phyloP scores from a whole-genome alignment of 2,113 vertebrate species.

The Echinops telfairi region DNA sequence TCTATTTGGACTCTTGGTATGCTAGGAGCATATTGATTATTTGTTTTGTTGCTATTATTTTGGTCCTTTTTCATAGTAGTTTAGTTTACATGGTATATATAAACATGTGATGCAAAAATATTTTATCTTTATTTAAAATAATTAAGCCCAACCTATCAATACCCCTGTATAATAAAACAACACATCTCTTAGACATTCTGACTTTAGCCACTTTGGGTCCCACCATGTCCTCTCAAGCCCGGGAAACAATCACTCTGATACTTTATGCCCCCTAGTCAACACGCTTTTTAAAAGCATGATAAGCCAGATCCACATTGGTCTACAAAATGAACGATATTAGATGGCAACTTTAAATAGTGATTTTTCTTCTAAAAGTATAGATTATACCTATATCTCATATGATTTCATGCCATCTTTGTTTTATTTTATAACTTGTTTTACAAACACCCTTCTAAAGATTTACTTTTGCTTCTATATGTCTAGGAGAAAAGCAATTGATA shows the following conservation, averaged over 20 bases:
- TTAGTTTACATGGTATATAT: conserved; percentile 23
- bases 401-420: not conserved
- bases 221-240: not conserved
- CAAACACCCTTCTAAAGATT: not conserved
- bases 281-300: not conserved
- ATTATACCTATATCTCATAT: conserved; percentile 14
- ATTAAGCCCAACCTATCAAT: not conserved
- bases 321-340: conserved; percentile 3
- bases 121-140: not conserved
- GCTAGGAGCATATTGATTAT: too few species aligned
- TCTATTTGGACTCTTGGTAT: not conserved
- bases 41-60: too few species aligned
- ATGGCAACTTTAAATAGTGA: not conserved
- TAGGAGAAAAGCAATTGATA: not conserved
- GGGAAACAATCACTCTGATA: not conserved
- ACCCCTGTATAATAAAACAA: not conserved
- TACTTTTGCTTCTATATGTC: not conserved
- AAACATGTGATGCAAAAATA: conserved; percentile 7
- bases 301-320: not conserved
- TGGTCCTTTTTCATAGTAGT: not conserved
- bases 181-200: not conserved
- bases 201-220: not conserved
- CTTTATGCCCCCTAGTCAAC: not conserved
- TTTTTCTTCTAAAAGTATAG: conserved; percentile 29
- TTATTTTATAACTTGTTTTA: conserved; percentile 12